These are phyloP conservation scores for Aphis craccivora DNA, from an alignment of 1,140 invertebrate species.

Conservation along the genomic window DNA sequence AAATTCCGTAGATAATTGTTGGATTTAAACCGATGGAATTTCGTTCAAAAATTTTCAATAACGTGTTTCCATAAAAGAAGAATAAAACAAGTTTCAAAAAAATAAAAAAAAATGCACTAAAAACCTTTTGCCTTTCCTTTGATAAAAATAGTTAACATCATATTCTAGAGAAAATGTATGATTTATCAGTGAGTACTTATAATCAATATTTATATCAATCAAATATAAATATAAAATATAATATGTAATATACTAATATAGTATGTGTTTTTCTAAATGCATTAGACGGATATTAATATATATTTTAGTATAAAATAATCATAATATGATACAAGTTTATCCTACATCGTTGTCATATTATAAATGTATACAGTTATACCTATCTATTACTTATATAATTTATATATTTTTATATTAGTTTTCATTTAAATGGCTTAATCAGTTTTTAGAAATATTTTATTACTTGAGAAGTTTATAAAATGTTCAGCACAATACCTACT, in stretches of 20 bases:
- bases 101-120: neutral
- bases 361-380: neutral
- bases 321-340: neutral
- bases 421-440: no score
- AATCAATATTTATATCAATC: neutral
- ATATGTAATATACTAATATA: neutral
- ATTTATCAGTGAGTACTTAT: neutral
- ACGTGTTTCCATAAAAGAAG: neutral
- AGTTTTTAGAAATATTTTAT: no score
- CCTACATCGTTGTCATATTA: neutral
- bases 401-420: no score
- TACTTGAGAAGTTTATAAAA: no score
- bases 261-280: neutral
- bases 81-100: neutral
- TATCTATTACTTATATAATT: no score
- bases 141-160: neutral
- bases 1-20: neutral
- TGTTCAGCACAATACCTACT: no score
- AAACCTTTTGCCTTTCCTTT: neutral
- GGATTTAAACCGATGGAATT: neutral
- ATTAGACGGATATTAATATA: neutral
- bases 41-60: constrained; percentile 3
- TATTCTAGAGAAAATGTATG: neutral
- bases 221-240: neutral
- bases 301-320: neutral